Evolutionary conservation across 2,113 vertebrate genomes (phyloP).

Genomic region (Meleagris gallopavo): DNA sequence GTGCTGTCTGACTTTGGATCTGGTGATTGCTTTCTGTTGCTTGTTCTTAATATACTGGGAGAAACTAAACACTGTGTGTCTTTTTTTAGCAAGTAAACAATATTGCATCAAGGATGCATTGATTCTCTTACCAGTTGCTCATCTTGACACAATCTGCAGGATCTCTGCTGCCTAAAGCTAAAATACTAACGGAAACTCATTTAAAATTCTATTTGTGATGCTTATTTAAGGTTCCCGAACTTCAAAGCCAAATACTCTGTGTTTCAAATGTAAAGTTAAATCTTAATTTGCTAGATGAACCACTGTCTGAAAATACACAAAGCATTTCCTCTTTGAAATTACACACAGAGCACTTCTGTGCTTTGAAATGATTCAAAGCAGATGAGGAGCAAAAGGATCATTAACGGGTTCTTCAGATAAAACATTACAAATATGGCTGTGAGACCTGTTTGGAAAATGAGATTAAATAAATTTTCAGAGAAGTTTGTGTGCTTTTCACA

Average conservation of each 20-base stretch:
- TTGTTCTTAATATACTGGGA: neutral
- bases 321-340: neutral
- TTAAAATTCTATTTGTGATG: neutral
- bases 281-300: constrained; percentile 15
- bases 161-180: no score
- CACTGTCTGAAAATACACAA: neutral
- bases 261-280: constrained; percentile 13
- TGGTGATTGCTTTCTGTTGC: neutral
- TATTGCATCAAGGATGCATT: neutral
- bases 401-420: constrained; percentile 45
- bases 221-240: neutral
- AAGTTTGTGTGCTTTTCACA: neutral
- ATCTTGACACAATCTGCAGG: neutral
- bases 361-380: constrained; percentile 33
- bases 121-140: neutral
- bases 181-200: neutral
- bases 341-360: constrained; percentile 8
- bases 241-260: neutral
- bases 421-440: neutral
- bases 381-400: constrained; percentile 1
- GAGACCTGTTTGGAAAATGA: neutral
- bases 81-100: neutral
- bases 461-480: neutral
- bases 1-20: neutral
- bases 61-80: neutral